Percentiles rank a stretch among this genome's conserved stretches.
Evolutionary conservation across 2,797 vertebrate species (phyloP).

Genomic region (Synaphobranchus kaupii): DNA sequence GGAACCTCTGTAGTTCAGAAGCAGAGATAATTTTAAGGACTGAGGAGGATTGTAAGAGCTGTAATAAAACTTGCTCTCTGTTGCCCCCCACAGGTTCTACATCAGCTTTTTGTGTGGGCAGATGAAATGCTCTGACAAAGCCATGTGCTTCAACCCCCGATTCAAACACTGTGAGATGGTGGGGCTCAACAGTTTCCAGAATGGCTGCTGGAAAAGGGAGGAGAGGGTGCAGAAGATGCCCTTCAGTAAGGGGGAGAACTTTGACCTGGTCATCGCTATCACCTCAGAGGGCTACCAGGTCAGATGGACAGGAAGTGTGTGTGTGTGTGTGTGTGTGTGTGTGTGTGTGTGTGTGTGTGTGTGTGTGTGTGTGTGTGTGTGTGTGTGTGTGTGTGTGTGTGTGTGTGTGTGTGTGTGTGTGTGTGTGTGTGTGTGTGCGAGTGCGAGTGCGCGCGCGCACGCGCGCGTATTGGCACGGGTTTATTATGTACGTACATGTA

Average conservation of each 20-base stretch:
- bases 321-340: background rate
- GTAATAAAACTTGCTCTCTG: background rate
- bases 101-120: constrained; percentile 74
- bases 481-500: too few species aligned
- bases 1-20: background rate
- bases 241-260: constrained; percentile 66
- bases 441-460: too few species aligned
- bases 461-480: too few species aligned
- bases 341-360: too few species aligned
- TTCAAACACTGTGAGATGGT: constrained; percentile 73
- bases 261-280: constrained; percentile 69
- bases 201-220: constrained; percentile 57
- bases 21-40: background rate
- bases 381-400: too few species aligned
- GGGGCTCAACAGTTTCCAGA: constrained; percentile 72
- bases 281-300: constrained; percentile 73
- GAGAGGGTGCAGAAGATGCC: constrained; percentile 65
- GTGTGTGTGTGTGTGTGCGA: too few species aligned
- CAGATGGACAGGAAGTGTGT: background rate
- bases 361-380: background rate
- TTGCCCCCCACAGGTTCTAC: constrained; percentile 57
- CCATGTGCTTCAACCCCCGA: constrained; percentile 73
- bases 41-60: background rate
- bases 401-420: background rate
- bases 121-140: constrained; percentile 62